Evolutionary conservation across 2,113 vertebrate species (phyloP).

Genomic region (Microtus ochrogaster): DNA sequence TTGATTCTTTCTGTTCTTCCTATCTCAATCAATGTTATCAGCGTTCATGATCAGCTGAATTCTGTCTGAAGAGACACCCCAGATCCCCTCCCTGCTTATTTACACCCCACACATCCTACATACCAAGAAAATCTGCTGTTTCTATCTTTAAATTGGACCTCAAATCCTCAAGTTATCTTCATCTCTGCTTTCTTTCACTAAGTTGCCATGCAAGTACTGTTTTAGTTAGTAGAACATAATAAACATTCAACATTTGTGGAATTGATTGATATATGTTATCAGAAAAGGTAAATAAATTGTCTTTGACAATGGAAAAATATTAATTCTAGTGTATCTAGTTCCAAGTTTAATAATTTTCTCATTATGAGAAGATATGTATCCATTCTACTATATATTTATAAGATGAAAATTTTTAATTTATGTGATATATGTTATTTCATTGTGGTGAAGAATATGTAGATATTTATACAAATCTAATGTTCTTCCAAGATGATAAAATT

Average conservation of each 20-base stretch:
- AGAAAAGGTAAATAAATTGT: not conserved
- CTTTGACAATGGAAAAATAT: not conserved
- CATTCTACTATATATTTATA: constrained; percentile 22
- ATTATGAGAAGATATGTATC: not conserved
- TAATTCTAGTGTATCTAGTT: not conserved
- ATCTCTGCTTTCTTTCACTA: not conserved
- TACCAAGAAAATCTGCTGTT: not conserved
- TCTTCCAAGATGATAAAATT: not conserved
- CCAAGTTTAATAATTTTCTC: not conserved
- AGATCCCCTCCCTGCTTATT: not conserved
- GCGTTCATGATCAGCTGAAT: not conserved
- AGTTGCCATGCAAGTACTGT: not conserved
- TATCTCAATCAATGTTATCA: not conserved
- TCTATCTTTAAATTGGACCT: not conserved
- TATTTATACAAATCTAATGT: constrained; percentile 32
- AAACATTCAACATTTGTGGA: not conserved
- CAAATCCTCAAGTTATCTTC: not conserved
- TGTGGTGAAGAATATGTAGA: constrained; percentile 24
- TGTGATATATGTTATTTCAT: constrained; percentile 51
- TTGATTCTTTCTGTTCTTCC: not conserved
- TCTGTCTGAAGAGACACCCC: not conserved
- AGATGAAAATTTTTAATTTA: constrained; percentile 3
- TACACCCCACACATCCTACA: not conserved
- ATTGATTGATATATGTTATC: not conserved
- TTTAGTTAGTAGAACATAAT: not conserved